Evolutionary conservation across 2,888 invertebrate genomes (phyloP).

Genomic region (Drosophila fungiperda): DNA sequence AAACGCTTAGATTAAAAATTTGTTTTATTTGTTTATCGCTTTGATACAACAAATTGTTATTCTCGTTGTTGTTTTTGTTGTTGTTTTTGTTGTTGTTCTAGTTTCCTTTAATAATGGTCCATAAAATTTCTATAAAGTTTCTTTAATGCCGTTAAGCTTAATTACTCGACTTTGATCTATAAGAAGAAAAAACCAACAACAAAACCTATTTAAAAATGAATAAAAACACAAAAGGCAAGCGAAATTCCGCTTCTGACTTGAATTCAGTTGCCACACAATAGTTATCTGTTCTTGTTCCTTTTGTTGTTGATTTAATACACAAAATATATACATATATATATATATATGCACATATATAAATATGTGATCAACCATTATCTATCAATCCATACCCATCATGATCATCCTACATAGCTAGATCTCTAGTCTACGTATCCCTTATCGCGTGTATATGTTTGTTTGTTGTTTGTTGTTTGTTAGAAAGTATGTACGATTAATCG

Average conservation of each 20-base stretch:
- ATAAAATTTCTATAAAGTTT: slow-evolving; percentile 71
- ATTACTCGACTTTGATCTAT: slow-evolving; percentile 21
- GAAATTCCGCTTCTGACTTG: slow-evolving; percentile 5
- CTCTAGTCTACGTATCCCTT: slow-evolving; percentile 17
- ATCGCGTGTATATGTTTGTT: slow-evolving; percentile 15
- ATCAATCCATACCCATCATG: slow-evolving; percentile 11
- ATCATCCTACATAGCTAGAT: slow-evolving; percentile 39
- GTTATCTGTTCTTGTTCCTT: not conserved
- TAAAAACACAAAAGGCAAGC: slow-evolving; percentile 21
- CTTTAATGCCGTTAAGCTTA: slow-evolving; percentile 27
- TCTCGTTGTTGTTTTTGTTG: slow-evolving; percentile 30
- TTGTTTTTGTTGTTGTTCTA: slow-evolving; percentile 41
- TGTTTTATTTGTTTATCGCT: slow-evolving; percentile 29
- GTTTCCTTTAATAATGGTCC: slow-evolving; percentile 62
- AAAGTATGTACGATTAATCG: slow-evolving; percentile 43
- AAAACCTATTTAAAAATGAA: slow-evolving; percentile 13
- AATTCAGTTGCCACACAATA: slow-evolving; percentile 2
- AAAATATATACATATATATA: slow-evolving; percentile 22
- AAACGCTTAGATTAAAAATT: slow-evolving; percentile 37
- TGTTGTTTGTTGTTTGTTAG: slow-evolving; percentile 12
- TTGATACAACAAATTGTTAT: slow-evolving; percentile 3
- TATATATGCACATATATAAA: not conserved
- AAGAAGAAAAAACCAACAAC: slow-evolving; percentile 17
- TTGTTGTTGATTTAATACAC: slow-evolving; percentile 7
- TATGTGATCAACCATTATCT: slow-evolving; percentile 8